Conservation (phyloP, 2,113 vertebrate species). For the Rhynchopsitta pachyrhyncha region DNA sequence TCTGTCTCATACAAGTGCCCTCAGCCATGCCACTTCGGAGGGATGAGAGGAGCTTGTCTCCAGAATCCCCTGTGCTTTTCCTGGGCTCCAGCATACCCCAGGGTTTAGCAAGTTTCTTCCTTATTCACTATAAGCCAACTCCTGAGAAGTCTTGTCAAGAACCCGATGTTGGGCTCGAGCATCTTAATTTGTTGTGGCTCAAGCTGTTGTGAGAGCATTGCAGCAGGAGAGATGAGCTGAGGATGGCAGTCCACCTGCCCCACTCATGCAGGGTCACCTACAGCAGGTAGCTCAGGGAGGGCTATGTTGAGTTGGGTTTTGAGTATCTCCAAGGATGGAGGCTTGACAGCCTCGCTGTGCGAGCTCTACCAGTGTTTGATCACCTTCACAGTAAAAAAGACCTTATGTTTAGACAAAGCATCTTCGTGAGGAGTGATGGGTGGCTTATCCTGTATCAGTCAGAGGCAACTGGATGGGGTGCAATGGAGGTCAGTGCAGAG, state of each 20-base stretch:
- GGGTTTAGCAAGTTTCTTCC: background rate
- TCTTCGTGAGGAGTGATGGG: background rate
- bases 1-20: background rate
- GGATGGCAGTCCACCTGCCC: background rate
- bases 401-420: background rate
- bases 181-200: background rate
- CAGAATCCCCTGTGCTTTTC: background rate
- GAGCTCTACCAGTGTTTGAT: background rate
- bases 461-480: background rate
- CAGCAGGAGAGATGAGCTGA: background rate
- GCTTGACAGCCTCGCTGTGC: background rate
- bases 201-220: background rate
- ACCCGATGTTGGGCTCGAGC: background rate
- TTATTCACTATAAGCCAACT: background rate
- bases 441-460: background rate
- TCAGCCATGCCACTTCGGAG: background rate
- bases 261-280: background rate
- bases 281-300: background rate
- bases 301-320: background rate
- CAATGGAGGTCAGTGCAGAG: background rate
- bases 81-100: too few species aligned
- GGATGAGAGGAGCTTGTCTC: background rate
- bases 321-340: background rate
- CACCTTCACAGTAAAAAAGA: background rate
- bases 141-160: background rate